phyloP scores from a whole-genome alignment of 2,797 vertebrate genomes.

The Neopelma chrysocephalum region DNA sequence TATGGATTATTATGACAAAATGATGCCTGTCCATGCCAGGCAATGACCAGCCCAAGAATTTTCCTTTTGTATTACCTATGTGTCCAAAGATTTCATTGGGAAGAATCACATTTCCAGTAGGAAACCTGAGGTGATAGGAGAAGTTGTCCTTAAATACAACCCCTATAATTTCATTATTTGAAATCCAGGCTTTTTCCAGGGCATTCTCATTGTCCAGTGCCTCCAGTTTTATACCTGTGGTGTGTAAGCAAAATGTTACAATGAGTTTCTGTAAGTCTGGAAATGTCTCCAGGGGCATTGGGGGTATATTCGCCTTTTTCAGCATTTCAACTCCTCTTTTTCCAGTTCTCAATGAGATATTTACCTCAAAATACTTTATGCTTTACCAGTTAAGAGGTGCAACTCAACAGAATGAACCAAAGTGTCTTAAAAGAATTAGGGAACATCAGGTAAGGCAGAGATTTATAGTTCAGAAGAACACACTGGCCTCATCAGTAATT shows the following conservation, averaged over 20 bases:
- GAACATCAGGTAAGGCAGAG: not conserved
- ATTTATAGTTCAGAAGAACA: not conserved
- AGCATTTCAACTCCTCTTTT: not conserved
- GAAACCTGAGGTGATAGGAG: conserved; percentile 61
- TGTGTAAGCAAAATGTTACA: not conserved
- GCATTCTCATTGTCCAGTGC: not conserved
- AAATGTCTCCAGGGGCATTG: rapidly evolving
- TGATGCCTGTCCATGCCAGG: rapidly evolving
- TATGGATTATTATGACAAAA: not conserved
- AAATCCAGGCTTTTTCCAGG: conserved; percentile 13
- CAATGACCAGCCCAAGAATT: not conserved
- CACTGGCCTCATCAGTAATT: not conserved
- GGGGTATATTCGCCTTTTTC: not conserved
- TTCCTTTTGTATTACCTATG: conserved; percentile 27
- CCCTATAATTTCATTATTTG: not conserved
- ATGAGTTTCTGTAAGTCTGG: not conserved
- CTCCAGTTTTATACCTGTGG: conserved; percentile 35
- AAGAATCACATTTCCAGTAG: rapidly evolving
- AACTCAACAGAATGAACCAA: not conserved
- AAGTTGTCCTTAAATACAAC: conserved; percentile 57
- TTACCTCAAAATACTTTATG: not conserved
- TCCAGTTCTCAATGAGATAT: not conserved
- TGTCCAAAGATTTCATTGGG: conserved; percentile 7
- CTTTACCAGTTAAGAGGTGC: not conserved
- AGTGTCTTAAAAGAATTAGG: not conserved